Conservation (phyloP, 2,113 vertebrate species). For the Corydoras maculifer region DNA sequence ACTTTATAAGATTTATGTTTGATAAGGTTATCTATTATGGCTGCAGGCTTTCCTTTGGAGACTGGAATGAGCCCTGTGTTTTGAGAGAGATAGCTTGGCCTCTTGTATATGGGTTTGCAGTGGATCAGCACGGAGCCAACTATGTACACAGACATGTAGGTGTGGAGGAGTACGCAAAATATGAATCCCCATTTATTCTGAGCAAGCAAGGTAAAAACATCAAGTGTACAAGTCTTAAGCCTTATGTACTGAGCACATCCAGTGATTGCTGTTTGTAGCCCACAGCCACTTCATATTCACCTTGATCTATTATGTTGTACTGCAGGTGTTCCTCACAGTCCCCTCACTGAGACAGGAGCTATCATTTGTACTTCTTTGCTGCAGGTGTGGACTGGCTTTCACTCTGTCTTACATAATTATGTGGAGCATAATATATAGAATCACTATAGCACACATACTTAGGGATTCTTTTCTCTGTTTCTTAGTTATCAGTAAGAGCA, state of each 20-base stretch:
- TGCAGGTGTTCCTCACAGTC: conserved; percentile 59
- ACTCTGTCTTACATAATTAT: background rate
- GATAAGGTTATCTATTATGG: conserved; percentile 16
- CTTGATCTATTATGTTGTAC: conserved; percentile 10
- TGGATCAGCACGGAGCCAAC: conserved; percentile 56
- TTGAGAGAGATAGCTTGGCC: conserved; percentile 56
- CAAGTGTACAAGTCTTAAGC: background rate
- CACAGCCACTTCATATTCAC: background rate
- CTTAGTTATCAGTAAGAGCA: conserved; percentile 47
- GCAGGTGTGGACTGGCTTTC: conserved; percentile 47
- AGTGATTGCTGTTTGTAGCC: background rate
- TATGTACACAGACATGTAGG: conserved; percentile 60
- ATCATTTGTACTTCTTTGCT: conserved; percentile 55
- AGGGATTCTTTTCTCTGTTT: conserved; percentile 18
- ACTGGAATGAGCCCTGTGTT: conserved; percentile 52
- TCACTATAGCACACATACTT: background rate
- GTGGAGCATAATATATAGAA: background rate
- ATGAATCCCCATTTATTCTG: conserved; percentile 55
- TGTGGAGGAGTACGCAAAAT: conserved; percentile 53
- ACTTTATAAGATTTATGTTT: background rate
- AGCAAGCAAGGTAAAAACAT: conserved; percentile 52
- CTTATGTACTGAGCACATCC: background rate
- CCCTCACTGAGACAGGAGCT: conserved; percentile 56
- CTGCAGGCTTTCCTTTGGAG: conserved; percentile 55
- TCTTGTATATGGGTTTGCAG: conserved; percentile 53